Conservation (phyloP, 2,113 vertebrate genomes). For the Anser cygnoides region DNA sequence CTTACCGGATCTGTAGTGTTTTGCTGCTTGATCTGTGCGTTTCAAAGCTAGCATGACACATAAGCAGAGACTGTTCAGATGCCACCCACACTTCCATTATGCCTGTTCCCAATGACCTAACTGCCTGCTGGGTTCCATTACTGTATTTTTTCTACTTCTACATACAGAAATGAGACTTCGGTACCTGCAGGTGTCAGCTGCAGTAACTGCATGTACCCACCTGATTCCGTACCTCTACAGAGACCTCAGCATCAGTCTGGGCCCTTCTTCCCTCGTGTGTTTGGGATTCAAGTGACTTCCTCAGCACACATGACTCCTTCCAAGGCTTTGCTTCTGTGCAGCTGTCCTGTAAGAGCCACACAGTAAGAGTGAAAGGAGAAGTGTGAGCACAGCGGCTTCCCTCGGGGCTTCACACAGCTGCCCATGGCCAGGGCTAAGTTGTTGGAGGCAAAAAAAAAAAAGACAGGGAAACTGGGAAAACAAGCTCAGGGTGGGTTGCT, state of each 20-base stretch:
- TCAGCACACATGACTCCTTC: not conserved
- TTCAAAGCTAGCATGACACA: not conserved
- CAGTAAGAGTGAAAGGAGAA: not conserved
- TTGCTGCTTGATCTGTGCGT: not conserved
- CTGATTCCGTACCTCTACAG: not conserved
- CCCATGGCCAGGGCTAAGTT: not conserved
- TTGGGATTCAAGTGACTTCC: not conserved
- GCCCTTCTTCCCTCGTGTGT: not conserved
- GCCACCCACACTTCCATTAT: constrained; percentile 26
- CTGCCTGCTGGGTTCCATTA: not conserved
- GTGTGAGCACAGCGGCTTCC: not conserved
- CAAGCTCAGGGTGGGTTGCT: rapidly evolving
- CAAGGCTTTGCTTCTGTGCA: not conserved
- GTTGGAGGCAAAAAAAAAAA: not conserved
- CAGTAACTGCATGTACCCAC: not conserved
- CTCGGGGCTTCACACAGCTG: not conserved
- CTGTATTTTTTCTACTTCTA: not conserved
- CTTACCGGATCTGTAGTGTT: not conserved
- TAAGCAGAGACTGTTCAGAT: not conserved
- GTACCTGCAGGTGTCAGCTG: not conserved
- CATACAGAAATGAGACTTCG: not conserved
- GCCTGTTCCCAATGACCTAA: constrained; percentile 14
- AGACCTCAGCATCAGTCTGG: too few relatives aligned
- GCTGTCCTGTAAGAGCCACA: not conserved
- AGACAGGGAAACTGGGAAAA: not conserved